A percentile compares a stretch with the other conserved stretches of the same genome.
phyloP scores from a whole-genome alignment of 2,113 vertebrate species.

The Pachypanchax playfairii region DNA sequence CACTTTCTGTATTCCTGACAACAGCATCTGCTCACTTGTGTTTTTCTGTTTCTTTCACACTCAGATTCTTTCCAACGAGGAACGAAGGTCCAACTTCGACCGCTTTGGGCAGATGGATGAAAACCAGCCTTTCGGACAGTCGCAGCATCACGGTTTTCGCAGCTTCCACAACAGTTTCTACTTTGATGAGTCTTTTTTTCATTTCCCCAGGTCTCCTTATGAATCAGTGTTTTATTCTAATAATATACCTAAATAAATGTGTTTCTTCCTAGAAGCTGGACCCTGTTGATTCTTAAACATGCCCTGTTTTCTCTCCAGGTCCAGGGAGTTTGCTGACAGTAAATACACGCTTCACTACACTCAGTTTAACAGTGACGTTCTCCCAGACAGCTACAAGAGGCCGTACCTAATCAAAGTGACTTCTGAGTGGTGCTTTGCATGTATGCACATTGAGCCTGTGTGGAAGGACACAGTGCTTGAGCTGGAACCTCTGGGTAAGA shows the following conservation, averaged over 20 bases:
- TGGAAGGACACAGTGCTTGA: slow-evolving; percentile 93
- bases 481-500: slow-evolving; percentile 86
- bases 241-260: too few species aligned
- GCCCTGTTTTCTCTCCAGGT: slow-evolving; percentile 65
- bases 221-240: not conserved
- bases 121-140: slow-evolving; percentile 84
- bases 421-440: slow-evolving; percentile 95
- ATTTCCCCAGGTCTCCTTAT: slow-evolving; percentile 83
- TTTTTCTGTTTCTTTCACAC: slow-evolving; percentile 21
- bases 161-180: slow-evolving; percentile 91
- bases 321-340: slow-evolving; percentile 87
- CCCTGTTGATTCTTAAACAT: too few species aligned
- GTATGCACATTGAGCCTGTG: slow-evolving; percentile 92
- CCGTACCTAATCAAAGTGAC: slow-evolving; percentile 97
- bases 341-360: slow-evolving; percentile 90
- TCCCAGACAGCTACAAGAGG: slow-evolving; percentile 90
- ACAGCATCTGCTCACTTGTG: not conserved
- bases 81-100: slow-evolving; percentile 89
- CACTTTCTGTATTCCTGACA: not conserved
- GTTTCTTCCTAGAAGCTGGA: too few species aligned
- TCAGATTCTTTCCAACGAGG: slow-evolving; percentile 93
- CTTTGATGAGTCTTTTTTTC: slow-evolving; percentile 94
- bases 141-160: slow-evolving; percentile 82
- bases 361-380: slow-evolving; percentile 88
- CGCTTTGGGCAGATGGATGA: slow-evolving; percentile 88